Evolutionary conservation across 2,113 vertebrate genomes (phyloP), one percentile per base, ranked within the genome.

Genomic region (Caloenas nicobarica): DNA sequence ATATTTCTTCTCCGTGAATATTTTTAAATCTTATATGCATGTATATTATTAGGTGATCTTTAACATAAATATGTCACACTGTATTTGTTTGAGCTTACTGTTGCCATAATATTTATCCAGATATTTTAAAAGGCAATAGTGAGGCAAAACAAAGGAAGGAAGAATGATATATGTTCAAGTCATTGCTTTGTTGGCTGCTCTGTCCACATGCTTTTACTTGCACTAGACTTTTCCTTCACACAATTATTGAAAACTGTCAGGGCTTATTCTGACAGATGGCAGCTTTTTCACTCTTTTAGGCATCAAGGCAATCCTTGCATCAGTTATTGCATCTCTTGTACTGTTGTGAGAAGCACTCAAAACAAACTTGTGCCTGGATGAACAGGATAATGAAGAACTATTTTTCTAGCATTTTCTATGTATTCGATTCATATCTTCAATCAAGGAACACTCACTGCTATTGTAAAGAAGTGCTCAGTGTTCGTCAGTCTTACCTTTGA

Each of bases 221-320:
- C 10, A 53, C 23, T 78, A 29, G 42, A 65, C 72, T 68, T 82
- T 88, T 86, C 61, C 65, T 88, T 80, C 71, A 38, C 40, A 64
- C 22, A 62, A 71, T n/a, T 84, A 77, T 8, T 77, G 61, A 91
- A 93, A 96, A 91, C 36, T 81, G 44, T 60, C 91, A 88, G 34
- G 21, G 17, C 1, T 92, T 96, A 92, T 79, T 88, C 86, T 95
- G 84, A 95, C 28, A 86, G 57, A 86, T 81, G 46, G 9, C 2
- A 38, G 22, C 12, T 77, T 90, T 91, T 95, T 69, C 46, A 34
- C 26, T 93, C 26, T 89, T 88, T 68, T 72, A 91, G 89, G 36
- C 40, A 88, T 22, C 50, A 81, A 81, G 16, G 22, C 68, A 83
- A 83, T 93, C 42, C 68, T 93, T 91, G 36, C 62, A 89, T 90